Evolutionary conservation across 2,888 invertebrate species (phyloP), one percentile per base, ranked within the genome.

Genomic region (Cordylochernes scorpioides): DNA sequence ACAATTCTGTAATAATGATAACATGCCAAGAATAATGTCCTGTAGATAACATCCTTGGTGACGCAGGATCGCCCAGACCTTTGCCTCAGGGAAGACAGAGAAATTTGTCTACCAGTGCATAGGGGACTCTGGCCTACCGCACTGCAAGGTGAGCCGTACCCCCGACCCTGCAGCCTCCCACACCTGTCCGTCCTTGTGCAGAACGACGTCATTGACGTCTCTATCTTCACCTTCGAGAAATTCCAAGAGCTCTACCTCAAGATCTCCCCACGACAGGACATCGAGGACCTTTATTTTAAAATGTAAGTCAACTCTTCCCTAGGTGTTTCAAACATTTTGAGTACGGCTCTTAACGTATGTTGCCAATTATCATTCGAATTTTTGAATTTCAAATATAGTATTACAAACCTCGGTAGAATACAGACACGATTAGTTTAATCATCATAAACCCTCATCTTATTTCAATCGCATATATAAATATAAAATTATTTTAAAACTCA

Each of bases 21-120:
- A n/a, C n/a, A n/a, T n/a, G n/a, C n/a, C n/a, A n/a, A n/a, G n/a
- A n/a, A n/a, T n/a, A n/a, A n/a, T n/a, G n/a, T n/a, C n/a, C n/a
- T n/a, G n/a, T n/a, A n/a, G n/a, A n/a, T n/a, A n/a, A n/a, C n/a
- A n/a, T n/a, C n/a, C n/a, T n/a, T n/a, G n/a, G n/a, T n/a, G n/a
- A n/a, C n/a, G n/a, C 44, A 57, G 84, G 27, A 73, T 97, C 17
- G 84, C 88, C 31, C 64, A 82, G 49, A 97, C 94, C 32, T 97
- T 97, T 59, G 91, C 94, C 3, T 94, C 94, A 9, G 97, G 97
- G 18, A 88, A 88, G 60, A 88, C 91, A 2, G 97, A 97, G 57
- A 91, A 86, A 56, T 63, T 91, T 52, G 84, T 97, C 18, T 91
- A 91, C 59, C 88, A 94, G 51, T 84, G 82, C 54, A 62, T 97